Conservation (phyloP, 2,113 vertebrate genomes). For the Oryzias javanicus region DNA sequence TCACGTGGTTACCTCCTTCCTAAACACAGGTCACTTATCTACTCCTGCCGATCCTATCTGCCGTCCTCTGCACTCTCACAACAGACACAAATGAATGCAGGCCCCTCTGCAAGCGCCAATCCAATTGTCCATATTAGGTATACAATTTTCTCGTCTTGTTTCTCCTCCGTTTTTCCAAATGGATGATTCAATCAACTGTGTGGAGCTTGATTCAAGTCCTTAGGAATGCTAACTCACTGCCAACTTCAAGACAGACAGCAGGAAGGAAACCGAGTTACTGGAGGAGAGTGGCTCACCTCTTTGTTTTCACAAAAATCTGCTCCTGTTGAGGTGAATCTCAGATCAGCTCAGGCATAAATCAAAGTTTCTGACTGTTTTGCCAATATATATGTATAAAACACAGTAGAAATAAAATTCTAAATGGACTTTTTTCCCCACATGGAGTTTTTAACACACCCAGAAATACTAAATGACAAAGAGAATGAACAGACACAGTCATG, state of each 20-base stretch:
- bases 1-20: slow-evolving; percentile 49
- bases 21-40: slow-evolving; percentile 68
- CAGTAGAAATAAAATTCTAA: slow-evolving; percentile 48
- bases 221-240: slow-evolving; percentile 87
- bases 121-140: slow-evolving; percentile 99
- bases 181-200: slow-evolving; percentile 97
- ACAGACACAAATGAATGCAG: slow-evolving; percentile 54
- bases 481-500: slow-evolving; percentile 42
- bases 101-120: slow-evolving; percentile 68
- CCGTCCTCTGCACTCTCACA: slow-evolving; percentile 73
- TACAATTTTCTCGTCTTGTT: slow-evolving; percentile 83
- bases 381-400: slow-evolving; percentile 6
- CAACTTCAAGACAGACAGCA: slow-evolving; percentile 87
- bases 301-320: slow-evolving; percentile 47
- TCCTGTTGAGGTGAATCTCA: slow-evolving; percentile 31
- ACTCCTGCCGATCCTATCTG: slow-evolving; percentile 59
- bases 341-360: slow-evolving; percentile 20
- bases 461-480: slow-evolving; percentile 37
- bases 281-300: slow-evolving; percentile 51
- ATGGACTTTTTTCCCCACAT: slow-evolving; percentile 4
- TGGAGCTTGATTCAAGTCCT: slow-evolving; percentile 92
- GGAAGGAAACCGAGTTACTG: slow-evolving; percentile 79
- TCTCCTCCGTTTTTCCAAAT: slow-evolving; percentile 80
- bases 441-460: slow-evolving; percentile 29
- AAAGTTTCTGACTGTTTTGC: not conserved